These are phyloP conservation scores for Zaprionus obscuricornis DNA, from an alignment of 2,888 invertebrate species.

Conservation along the genomic window DNA sequence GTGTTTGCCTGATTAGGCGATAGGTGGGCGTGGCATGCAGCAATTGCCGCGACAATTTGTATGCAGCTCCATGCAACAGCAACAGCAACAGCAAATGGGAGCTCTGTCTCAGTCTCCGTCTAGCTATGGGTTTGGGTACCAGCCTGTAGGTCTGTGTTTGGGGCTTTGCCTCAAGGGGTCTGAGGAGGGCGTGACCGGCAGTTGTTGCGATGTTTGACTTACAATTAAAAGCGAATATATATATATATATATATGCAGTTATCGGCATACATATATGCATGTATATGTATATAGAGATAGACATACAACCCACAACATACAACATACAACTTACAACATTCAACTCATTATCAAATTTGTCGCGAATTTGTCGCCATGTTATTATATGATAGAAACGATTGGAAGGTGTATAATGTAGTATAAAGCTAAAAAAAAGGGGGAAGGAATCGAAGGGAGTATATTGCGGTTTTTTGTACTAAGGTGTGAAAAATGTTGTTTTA, in stretches of 20 bases:
- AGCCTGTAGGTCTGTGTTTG: neutral
- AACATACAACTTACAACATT: conserved; percentile 13
- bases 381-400: conserved; percentile 26
- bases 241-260: neutral
- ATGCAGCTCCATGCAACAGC: conserved; percentile 45
- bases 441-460: neutral
- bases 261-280: neutral
- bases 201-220: conserved; percentile 75
- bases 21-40: conserved; percentile 48
- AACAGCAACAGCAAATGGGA: conserved; percentile 5
- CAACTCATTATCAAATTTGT: conserved; percentile 75
- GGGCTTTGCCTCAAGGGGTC: neutral
- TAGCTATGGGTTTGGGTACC: conserved; percentile 1
- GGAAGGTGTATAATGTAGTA: no score
- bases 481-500: conserved; percentile 54
- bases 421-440: conserved; percentile 1
- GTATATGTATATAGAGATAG: no score
- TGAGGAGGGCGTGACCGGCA: conserved; percentile 69
- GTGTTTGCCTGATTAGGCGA: conserved; percentile 76
- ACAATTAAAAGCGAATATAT: conserved; percentile 64
- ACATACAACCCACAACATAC: no score
- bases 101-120: neutral
- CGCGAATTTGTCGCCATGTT: conserved; percentile 63
- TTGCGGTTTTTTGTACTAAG: conserved; percentile 26
- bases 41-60: conserved; percentile 48